Evolutionary conservation across 2,113 vertebrate species (phyloP), one percentile per base, ranked within the genome.

Genomic region (Amazona vittata): DNA sequence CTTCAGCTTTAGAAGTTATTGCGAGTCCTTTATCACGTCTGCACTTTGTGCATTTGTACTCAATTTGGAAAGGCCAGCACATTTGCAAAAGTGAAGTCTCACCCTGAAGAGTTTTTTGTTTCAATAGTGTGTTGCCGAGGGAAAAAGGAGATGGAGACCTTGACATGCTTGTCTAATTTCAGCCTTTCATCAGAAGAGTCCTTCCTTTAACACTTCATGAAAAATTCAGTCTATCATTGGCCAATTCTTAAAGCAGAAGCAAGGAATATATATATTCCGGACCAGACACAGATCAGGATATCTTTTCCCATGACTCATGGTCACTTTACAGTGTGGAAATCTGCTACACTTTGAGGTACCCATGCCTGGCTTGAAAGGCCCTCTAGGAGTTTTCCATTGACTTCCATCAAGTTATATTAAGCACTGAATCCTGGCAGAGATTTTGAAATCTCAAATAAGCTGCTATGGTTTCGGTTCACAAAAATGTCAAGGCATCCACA

Each of bases 41-140:
- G 75, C 90, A 94, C 86, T 74, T 53, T 77, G 43, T 60, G 86
- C 86, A 47, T 49, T 94, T 92, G 77, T 83, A 70, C 71, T 70
- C 80, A 71, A 35, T 89, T 93, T 94, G 64, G 76, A 95, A 95
- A 93, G 68, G 68, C 41, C 64, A 92, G 16, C 7, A 62, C 64
- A 90, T 94, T 90, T 94, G 33, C 81, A 92, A 90, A 83, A 63
- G 76, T 83, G 88, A 75, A 75, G 39, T 70, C 55, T 81, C 25
- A 43, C 76, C 53, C 83, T 86, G 59, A 79, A 95, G 89, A 84
- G n/a, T 39, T 92, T 75, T 59, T 13, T 64, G 44, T 39, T 81
- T 89, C 68, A 43, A 26, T 86, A 74, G 74, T 7, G 5, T 12
- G 15, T 53, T 86, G 74, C 43, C 7, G 18, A 83, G 31, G 37